Conservation (phyloP, 2,113 vertebrate genomes). For the Bujurquina vittata region DNA sequence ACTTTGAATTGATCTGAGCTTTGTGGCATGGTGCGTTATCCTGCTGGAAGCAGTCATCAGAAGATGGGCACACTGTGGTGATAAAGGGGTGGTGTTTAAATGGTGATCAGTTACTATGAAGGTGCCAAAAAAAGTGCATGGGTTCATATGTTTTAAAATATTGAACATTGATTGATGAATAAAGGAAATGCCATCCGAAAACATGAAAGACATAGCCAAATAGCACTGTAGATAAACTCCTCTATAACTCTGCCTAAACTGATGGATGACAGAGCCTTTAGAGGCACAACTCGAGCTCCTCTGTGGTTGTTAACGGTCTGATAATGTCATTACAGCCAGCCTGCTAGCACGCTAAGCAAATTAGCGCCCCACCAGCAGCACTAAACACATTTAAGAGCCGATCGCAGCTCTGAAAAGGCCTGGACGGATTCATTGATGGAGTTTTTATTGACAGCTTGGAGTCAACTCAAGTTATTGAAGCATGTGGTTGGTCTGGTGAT, state of each 20-base stretch:
- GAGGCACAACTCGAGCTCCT: constrained; percentile 34
- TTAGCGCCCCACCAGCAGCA: constrained; percentile 61
- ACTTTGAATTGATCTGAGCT: accelerated
- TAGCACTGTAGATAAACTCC: constrained; percentile 16
- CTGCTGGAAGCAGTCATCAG: neutral
- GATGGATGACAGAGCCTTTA: constrained; percentile 33
- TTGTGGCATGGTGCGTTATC: neutral
- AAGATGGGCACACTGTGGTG: neutral
- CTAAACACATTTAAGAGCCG: constrained; percentile 72
- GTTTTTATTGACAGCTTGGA: constrained; percentile 69
- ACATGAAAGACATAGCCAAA: neutral
- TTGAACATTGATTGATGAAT: too few relatives aligned
- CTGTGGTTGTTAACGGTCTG: constrained; percentile 67
- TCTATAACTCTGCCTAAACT: constrained; percentile 13
- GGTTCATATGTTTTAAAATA: too few relatives aligned
- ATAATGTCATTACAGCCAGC: constrained; percentile 65
- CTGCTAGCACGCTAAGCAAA: constrained; percentile 63
- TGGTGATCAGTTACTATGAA: too few relatives aligned
- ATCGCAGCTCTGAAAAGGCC: constrained; percentile 40
- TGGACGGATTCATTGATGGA: constrained; percentile 68
- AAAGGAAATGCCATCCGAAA: neutral
- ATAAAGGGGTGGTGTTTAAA: neutral
- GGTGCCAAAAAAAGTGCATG: too few relatives aligned
- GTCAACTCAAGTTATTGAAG: constrained; percentile 64
- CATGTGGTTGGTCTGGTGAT: constrained; percentile 63